Percentiles rank a stretch among this genome's conserved stretches.
These are phyloP conservation scores for Strix uralensis DNA, from an alignment of 2,113 vertebrate genomes.

Conservation along the genomic window DNA sequence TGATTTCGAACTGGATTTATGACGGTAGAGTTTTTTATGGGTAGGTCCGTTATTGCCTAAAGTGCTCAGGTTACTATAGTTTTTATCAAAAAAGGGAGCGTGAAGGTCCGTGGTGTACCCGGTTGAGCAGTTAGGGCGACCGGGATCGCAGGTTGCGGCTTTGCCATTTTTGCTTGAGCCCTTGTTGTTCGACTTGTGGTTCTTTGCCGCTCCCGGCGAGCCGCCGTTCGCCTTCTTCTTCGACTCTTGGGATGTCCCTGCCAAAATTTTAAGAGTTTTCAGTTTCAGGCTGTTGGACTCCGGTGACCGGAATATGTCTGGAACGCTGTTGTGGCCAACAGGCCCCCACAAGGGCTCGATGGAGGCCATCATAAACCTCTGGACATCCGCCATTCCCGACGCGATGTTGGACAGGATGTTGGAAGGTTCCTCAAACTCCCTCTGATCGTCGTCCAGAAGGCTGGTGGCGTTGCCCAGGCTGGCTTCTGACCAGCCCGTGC, in stretches of 20 bases:
- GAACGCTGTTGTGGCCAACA: conserved; percentile 74
- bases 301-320: conserved; percentile 87
- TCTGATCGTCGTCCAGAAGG: conserved; percentile 91
- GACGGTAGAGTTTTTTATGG: conserved; percentile 99
- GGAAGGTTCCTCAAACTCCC: conserved; percentile 97
- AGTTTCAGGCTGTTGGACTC: conserved; percentile 97
- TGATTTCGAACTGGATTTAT: conserved; percentile 97
- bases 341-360: conserved; percentile 97
- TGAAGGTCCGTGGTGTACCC: conserved; percentile 75
- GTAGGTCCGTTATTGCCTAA: conserved; percentile 91
- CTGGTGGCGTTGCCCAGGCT: conserved; percentile 72
- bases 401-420: conserved; percentile 99
- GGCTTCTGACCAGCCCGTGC: conserved; percentile 82
- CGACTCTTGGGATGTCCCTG: conserved; percentile 90
- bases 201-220: conserved; percentile 80
- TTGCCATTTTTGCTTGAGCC: conserved; percentile 88
- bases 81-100: conserved; percentile 90
- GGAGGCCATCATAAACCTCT: conserved; percentile 99
- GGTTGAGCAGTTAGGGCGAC: conserved; percentile 81
- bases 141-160: conserved; percentile 80
- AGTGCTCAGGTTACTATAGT: conserved; percentile 89
- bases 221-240: conserved; percentile 87
- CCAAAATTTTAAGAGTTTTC: conserved; percentile 98
- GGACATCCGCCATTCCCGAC: conserved; percentile 98
- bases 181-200: conserved; percentile 87